phyloP scores from a whole-genome alignment of 2,888 invertebrate species.

The Coelinius sp. region DNA sequence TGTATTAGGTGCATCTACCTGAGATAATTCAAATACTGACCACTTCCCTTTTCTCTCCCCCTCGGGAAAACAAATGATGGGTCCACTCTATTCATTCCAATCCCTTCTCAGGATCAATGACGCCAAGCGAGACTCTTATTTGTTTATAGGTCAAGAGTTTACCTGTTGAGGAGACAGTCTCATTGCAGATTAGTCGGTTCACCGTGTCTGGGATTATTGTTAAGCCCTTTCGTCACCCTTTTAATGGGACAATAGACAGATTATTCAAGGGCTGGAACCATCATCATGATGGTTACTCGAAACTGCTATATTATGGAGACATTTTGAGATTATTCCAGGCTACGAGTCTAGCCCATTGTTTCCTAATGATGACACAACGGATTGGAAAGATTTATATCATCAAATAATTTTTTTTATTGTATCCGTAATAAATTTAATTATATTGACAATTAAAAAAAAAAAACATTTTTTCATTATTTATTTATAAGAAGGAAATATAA shows the following conservation, averaged over 20 bases:
- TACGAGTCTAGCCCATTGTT: no score
- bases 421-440: no score
- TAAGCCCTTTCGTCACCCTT: slow-evolving; percentile 3
- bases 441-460: no score
- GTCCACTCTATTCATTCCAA: background rate
- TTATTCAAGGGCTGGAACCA: slow-evolving; percentile 13
- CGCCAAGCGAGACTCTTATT: background rate
- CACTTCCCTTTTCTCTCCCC: background rate
- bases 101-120: background rate
- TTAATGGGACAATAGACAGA: background rate
- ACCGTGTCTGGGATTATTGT: background rate
- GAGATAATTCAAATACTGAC: slow-evolving; percentile 4
- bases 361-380: no score
- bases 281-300: no score
- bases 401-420: no score
- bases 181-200: slow-evolving; percentile 5
- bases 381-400: no score
- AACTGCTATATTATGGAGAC: no score
- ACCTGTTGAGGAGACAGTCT: slow-evolving; percentile 7
- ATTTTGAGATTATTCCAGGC: no score
- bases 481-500: no score
- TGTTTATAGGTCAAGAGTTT: background rate
- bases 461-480: no score
- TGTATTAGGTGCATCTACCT: no score
- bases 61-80: background rate